phyloP scores from a whole-genome alignment of 2,113 vertebrate species.

The Hucho hucho region DNA sequence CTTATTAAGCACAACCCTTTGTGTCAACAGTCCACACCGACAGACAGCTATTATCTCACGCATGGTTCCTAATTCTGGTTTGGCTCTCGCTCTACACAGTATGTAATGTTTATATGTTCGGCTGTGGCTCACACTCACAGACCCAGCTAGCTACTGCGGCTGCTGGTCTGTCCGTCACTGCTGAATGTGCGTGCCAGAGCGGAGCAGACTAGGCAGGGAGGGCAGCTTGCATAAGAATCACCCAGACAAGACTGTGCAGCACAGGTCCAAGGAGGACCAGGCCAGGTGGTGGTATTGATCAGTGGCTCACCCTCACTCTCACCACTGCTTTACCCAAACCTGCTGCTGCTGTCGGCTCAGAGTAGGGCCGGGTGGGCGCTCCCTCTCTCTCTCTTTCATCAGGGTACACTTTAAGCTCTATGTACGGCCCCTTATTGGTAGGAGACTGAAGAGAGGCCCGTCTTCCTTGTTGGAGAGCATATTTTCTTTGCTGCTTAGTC shows the following conservation, averaged over 20 bases:
- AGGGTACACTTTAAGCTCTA: not conserved
- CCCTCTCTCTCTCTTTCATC: not conserved
- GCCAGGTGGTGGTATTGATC: too few relatives aligned
- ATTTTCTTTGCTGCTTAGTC: not conserved
- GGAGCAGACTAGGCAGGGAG: not conserved
- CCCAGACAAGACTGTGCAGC: constrained; percentile 19
- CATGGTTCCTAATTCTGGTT: constrained; percentile 27
- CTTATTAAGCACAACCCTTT: constrained; percentile 38
- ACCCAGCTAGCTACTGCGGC: constrained; percentile 19
- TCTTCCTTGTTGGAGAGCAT: constrained; percentile 1
- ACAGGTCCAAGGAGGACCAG: not conserved
- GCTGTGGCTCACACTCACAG: constrained; percentile 13
- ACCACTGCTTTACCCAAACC: not conserved
- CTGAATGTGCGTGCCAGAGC: constrained; percentile 15
- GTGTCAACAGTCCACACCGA: constrained; percentile 23
- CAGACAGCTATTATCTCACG: constrained; percentile 30
- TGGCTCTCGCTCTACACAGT: constrained; percentile 14
- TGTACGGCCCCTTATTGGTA: not conserved
- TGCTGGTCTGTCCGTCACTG: constrained; percentile 12
- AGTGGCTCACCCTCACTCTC: too few relatives aligned
- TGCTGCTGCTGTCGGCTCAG: too few relatives aligned
- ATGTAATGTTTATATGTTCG: constrained; percentile 19
- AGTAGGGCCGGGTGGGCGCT: not conserved
- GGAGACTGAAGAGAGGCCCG: not conserved
- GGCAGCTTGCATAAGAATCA: constrained; percentile 1